phyloP scores from a whole-genome alignment of 2,888 invertebrate species.

The Acrobasis suavella region DNA sequence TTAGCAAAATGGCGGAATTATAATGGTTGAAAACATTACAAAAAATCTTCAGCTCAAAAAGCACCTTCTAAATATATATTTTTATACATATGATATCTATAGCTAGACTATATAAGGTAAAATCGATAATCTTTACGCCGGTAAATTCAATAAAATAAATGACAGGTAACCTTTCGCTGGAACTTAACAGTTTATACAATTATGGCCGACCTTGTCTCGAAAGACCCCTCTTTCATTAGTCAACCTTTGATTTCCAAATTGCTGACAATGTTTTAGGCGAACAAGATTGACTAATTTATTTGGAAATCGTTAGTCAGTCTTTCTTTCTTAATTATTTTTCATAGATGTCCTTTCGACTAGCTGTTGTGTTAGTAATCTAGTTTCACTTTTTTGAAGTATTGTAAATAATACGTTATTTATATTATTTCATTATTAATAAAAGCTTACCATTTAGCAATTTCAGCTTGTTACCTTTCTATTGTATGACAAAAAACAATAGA shows the following conservation, averaged over 20 bases:
- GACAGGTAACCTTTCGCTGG: slow-evolving; percentile 1
- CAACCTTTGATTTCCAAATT: slow-evolving; percentile 12
- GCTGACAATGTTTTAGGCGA: neutral
- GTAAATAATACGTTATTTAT: too few species aligned
- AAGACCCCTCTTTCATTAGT: slow-evolving; percentile 5
- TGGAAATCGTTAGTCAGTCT: neutral
- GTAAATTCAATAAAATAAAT: slow-evolving; percentile 17
- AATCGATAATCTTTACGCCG: slow-evolving; percentile 12
- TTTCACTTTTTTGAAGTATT: too few species aligned
- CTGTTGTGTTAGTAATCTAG: too few species aligned
- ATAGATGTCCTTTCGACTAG: neutral
- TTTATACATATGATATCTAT: too few species aligned
- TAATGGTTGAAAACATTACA: too few species aligned
- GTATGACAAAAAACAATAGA: neutral
- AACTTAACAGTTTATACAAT: slow-evolving; percentile 18
- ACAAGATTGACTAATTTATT: neutral
- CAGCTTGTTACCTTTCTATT: too few species aligned
- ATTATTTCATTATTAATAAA: too few species aligned
- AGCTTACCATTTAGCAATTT: too few species aligned
- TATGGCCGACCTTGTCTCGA: slow-evolving; percentile 11
- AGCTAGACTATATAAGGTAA: neutral
- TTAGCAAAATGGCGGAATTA: too few species aligned
- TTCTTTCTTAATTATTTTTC: neutral
- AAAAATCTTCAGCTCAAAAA: too few species aligned
- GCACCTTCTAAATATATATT: too few species aligned